Percentiles rank a stretch among this genome's conserved stretches.
phyloP scores from a whole-genome alignment of 2,888 invertebrate species.

The Malthinus seriepunctatus region DNA sequence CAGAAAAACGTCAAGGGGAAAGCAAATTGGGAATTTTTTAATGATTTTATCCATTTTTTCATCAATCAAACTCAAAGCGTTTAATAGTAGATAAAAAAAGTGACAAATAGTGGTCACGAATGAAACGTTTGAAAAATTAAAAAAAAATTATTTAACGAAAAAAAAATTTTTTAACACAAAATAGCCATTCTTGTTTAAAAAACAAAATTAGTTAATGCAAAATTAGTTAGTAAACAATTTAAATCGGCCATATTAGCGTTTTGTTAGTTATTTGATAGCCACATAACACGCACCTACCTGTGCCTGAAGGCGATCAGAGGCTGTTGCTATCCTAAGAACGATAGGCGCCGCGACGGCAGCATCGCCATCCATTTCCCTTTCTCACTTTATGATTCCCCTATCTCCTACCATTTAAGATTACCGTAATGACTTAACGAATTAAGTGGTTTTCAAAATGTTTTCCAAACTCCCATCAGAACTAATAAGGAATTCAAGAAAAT shows the following conservation, averaged over 20 bases:
- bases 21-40: no score
- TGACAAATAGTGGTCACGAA: no score
- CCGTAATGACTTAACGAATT: conserved; percentile 11
- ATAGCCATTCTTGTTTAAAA: neutral
- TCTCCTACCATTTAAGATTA: conserved; percentile 24
- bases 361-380: conserved; percentile 39
- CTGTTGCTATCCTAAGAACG: conserved; percentile 54
- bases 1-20: no score
- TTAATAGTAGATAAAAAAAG: no score
- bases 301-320: conserved; percentile 54
- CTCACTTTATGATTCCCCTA: conserved; percentile 29
- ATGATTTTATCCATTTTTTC: no score
- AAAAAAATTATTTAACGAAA: no score
- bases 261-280: conserved; percentile 25
- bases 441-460: conserved; percentile 31
- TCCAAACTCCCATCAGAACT: no score
- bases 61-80: no score
- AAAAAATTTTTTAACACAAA: neutral
- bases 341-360: conserved; percentile 53
- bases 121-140: no score
- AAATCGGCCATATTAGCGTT: conserved; percentile 20
- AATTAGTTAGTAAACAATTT: conserved; percentile 6
- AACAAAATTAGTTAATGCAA: neutral
- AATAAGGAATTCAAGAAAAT: no score
- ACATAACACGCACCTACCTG: conserved; percentile 47